Evolutionary conservation across 1,140 invertebrate species (phyloP), one percentile per base, ranked within the genome.

Genomic region (Thaumetopoea pityocampa): DNA sequence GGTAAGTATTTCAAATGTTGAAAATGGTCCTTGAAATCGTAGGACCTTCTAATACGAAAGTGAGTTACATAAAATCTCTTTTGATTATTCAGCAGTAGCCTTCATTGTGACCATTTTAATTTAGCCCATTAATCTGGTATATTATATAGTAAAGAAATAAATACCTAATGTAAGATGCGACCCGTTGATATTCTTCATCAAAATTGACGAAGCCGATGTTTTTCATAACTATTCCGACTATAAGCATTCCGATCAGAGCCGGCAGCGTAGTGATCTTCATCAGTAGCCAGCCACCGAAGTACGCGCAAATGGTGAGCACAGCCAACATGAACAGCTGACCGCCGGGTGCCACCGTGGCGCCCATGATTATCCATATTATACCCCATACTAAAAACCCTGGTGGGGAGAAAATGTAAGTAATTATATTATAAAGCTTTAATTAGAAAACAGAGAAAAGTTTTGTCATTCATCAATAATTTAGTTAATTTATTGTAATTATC

Each of bases 171-270:
- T 90, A 89, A 11, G 88, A 86, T 5, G 90, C 85, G 4, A 94
- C 88, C 20, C 84, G 65, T 11, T 74, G 55, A 66, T 92, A 93
- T 14, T 84, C 77, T 1, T 87, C 86, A 40, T 90, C 88, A 60
- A 94, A 90, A 60, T 89, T 76, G 10, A 94, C 88, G 56, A 92
- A 87, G n/a, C 90, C 91, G 6, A 93, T 76, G 71, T 96, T 96
- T 67, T 92, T 90, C 61, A 95, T 87, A 6, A 94, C 51, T 17
- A 96, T 89, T 37, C 94, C 95, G 11, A 92, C 91, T 41, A 94
- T 61, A 5, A 96, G 87, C 93, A 96, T 96, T 7, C 95, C 95
- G 54, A 96, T 92, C 0, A 98, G 86, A 0, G 94, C 89, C 4
- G 96, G 96, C 43, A 98, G 79, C 1, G 91, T 92, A n/a, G 93